Percentiles rank a stretch among this genome's conserved stretches.
These are phyloP conservation scores for Cirrhinus mrigala DNA, from an alignment of 2,797 vertebrate genomes.

Conservation along the genomic window DNA sequence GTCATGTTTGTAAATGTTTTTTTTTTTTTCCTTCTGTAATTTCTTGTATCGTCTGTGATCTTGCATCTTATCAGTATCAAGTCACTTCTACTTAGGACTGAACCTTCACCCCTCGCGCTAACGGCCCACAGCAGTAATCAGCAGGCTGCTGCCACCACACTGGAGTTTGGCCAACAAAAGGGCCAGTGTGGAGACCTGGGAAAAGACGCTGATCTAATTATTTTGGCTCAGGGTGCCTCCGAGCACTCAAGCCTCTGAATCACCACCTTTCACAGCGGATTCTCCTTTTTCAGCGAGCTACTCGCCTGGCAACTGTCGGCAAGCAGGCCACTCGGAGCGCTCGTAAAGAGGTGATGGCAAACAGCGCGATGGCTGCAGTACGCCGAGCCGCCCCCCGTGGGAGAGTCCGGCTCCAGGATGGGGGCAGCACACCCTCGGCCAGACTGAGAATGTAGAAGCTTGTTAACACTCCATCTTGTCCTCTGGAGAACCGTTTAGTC, in stretches of 20 bases:
- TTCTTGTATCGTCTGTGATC: neutral
- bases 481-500: constrained; percentile 60
- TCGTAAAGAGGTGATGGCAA: constrained; percentile 63
- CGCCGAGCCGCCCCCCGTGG: constrained; percentile 12
- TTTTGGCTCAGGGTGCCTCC: constrained; percentile 73
- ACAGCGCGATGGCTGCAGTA: constrained; percentile 43
- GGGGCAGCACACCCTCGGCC: constrained; percentile 50
- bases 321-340: constrained; percentile 46
- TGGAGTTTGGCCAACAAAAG: constrained; percentile 71
- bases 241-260: constrained; percentile 74
- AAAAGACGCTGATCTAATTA: constrained; percentile 81
- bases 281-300: constrained; percentile 73
- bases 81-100: neutral
- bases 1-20: too few species aligned
- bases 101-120: neutral
- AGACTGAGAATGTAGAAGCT: constrained; percentile 63
- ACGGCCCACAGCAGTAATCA: neutral
- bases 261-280: constrained; percentile 77
- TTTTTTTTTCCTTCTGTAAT: neutral
- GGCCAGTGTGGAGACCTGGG: constrained; percentile 72
- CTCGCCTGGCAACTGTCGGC: constrained; percentile 74
- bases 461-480: constrained; percentile 68
- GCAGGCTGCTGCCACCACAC: neutral
- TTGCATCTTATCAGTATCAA: neutral
- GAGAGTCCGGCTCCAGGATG: constrained; percentile 45